These are phyloP conservation scores for Sphyrna mokarran DNA, from an alignment of 2,113 vertebrate species.

Conservation along the genomic window DNA sequence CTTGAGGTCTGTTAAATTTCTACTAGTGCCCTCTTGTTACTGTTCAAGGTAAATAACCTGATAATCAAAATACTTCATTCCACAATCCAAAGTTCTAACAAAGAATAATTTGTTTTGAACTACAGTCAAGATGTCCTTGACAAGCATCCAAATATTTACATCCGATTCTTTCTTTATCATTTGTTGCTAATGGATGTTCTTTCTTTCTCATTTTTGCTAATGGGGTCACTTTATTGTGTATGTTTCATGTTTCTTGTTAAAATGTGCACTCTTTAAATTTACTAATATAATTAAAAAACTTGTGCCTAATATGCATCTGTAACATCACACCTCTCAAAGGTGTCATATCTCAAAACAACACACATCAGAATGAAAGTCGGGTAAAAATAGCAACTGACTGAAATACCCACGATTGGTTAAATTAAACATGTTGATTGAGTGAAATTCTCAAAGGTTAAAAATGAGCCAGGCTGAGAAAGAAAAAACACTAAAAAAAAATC, in stretches of 20 bases:
- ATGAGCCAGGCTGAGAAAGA: not conserved
- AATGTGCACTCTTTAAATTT: conserved; percentile 15
- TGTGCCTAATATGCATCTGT: conserved; percentile 8
- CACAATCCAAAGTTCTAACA: not conserved
- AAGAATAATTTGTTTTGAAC: conserved; percentile 8
- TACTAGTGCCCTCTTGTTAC: not conserved
- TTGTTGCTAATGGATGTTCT: conserved; percentile 7
- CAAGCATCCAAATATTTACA: conserved; percentile 22
- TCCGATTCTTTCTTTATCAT: not conserved
- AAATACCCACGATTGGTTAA: not conserved
- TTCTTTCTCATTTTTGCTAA: not conserved
- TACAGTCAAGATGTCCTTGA: not conserved
- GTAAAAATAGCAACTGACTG: not conserved
- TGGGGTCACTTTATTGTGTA: conserved; percentile 5
- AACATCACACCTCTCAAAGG: conserved; percentile 7
- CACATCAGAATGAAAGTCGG: not conserved
- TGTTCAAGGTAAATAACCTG: not conserved
- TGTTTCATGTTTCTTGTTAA: not conserved
- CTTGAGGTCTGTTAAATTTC: not conserved
- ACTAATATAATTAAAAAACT: conserved; percentile 27
- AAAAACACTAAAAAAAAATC: not conserved
- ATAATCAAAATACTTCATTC: conserved; percentile 21
- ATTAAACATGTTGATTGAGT: not conserved
- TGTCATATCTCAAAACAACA: not conserved
- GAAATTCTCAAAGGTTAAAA: not conserved